phyloP scores from a whole-genome alignment of 2,113 vertebrate species.

The Synodontis membranacea region DNA sequence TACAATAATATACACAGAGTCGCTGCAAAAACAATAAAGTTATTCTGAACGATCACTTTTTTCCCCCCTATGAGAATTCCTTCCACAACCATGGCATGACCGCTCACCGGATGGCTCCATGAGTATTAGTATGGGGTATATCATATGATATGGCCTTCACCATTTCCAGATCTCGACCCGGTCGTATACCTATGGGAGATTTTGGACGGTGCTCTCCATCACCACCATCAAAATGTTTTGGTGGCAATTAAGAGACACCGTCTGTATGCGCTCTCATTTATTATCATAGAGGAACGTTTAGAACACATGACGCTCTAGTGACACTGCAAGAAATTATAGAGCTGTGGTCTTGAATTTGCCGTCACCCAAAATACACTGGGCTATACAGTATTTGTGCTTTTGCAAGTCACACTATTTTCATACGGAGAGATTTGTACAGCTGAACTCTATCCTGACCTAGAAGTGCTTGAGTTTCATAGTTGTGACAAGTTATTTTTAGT shows the following conservation, averaged over 20 bases:
- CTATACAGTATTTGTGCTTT: constrained; percentile 14
- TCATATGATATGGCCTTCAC: neutral
- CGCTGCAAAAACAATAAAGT: neutral
- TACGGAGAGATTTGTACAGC: neutral
- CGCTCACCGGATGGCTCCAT: neutral
- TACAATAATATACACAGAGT: neutral
- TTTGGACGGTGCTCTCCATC: neutral
- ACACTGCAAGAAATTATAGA: neutral
- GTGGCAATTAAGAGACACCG: neutral
- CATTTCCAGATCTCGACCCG: neutral
- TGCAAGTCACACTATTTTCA: neutral
- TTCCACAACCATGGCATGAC: neutral
- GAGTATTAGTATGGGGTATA: neutral
- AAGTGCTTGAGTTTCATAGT: constrained; percentile 9
- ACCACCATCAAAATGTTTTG: neutral
- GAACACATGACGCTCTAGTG: neutral
- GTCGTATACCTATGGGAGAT: neutral
- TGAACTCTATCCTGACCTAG: neutral
- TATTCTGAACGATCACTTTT: neutral
- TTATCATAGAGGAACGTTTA: neutral
- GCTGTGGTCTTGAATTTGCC: neutral
- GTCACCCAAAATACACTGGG: neutral
- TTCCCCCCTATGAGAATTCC: neutral
- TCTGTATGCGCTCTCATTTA: neutral
- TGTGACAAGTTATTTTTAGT: constrained; percentile 11